phyloP scores from a whole-genome alignment of 2,797 vertebrate species.

The Stomatorhinus walkeri region DNA sequence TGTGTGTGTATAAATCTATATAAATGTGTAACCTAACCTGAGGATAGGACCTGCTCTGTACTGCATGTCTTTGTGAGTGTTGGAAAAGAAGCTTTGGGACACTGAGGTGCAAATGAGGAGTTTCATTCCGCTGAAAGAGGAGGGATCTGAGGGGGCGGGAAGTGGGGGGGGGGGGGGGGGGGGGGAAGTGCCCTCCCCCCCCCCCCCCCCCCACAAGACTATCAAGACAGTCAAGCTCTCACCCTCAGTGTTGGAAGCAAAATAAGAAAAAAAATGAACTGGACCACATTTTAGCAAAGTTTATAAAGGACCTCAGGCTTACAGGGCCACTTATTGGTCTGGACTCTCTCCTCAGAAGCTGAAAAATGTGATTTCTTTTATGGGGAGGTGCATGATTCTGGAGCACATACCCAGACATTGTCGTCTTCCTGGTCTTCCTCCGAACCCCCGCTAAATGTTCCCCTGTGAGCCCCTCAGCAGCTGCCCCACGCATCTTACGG shows the following conservation, averaged over 20 bases:
- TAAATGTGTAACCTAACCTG: constrained; percentile 68
- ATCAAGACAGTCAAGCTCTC: constrained; percentile 29
- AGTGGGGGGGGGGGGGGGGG: no score
- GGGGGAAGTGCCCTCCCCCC: no score
- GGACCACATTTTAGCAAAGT: constrained; percentile 42
- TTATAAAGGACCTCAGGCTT: constrained; percentile 49
- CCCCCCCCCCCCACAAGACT: constrained; percentile 24
- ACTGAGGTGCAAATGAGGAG: constrained; percentile 18
- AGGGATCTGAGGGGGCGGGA: constrained; percentile 21
- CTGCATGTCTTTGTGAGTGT: constrained; percentile 60
- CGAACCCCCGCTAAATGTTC: constrained; percentile 4
- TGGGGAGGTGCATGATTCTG: not conserved
- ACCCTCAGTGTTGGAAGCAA: constrained; percentile 32
- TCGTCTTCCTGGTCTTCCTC: constrained; percentile 18
- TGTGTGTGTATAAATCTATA: constrained; percentile 68
- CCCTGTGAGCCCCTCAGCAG: not conserved
- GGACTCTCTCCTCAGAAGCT: constrained; percentile 29
- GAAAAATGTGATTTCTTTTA: constrained; percentile 34
- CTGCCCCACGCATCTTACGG: constrained; percentile 32
- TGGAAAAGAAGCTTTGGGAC: constrained; percentile 48
- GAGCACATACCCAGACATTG: not conserved
- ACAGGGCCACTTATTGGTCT: constrained; percentile 19
- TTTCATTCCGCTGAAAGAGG: constrained; percentile 16
- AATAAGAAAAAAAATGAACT: constrained; percentile 29
- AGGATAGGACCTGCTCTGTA: constrained; percentile 53